phyloP scores from a whole-genome alignment of 37 sponge, comb jelly and placozoan genomes.

The Amphimedon queenslandica region DNA sequence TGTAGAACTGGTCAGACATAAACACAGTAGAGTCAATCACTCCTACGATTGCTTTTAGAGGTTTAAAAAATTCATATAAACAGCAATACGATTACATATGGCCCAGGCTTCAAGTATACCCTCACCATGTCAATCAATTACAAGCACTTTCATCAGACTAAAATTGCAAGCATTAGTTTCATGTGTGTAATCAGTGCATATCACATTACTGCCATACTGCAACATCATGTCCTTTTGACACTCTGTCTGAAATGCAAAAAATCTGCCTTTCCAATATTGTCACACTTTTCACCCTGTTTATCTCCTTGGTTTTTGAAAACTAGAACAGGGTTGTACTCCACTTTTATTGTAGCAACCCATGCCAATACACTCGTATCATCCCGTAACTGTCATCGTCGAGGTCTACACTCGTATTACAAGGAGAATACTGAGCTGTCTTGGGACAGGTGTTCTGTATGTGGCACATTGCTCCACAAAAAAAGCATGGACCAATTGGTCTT shows the following conservation, averaged over 20 bases:
- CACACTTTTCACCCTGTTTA: background rate
- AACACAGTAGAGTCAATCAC: slow-evolving; percentile 9
- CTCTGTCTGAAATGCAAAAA: background rate
- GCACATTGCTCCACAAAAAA: too few relatives aligned
- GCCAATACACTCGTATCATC: too few relatives aligned
- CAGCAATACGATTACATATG: slow-evolving; percentile 32
- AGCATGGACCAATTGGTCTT: too few relatives aligned
- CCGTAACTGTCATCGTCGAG: too few relatives aligned
- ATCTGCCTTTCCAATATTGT: background rate
- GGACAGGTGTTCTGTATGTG: too few relatives aligned
- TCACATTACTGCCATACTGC: background rate
- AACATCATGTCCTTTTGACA: slow-evolving; percentile 13
- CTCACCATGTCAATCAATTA: slow-evolving; percentile 61
- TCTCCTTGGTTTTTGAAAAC: background rate
- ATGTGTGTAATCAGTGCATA: slow-evolving; percentile 32
- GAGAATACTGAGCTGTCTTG: too few relatives aligned
- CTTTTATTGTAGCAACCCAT: too few relatives aligned
- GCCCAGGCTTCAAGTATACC: slow-evolving; percentile 49
- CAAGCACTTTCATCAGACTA: slow-evolving; percentile 27
- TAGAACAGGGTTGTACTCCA: background rate
- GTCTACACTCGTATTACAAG: too few relatives aligned
- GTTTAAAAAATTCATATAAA: slow-evolving; percentile 20
- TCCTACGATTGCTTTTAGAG: slow-evolving; percentile 14
- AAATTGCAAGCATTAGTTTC: slow-evolving; percentile 30
- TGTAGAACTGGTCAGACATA: slow-evolving; percentile 55